Evolutionary conservation across 2,113 vertebrate genomes (phyloP), one percentile per base, ranked within the genome.

Genomic region (Gallinago jamesoni): DNA sequence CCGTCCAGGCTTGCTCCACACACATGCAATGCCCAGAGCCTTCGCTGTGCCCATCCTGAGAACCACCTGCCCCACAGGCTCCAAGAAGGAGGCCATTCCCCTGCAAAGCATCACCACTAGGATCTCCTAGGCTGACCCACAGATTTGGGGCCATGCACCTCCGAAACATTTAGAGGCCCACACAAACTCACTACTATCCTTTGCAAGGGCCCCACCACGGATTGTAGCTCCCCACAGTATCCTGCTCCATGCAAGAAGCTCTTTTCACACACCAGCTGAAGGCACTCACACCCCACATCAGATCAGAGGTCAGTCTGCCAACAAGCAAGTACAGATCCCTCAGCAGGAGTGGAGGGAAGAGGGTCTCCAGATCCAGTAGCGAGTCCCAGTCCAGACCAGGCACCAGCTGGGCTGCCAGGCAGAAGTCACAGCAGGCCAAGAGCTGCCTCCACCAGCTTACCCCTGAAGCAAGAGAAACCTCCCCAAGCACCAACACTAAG

Each of bases 151-250:
- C 53, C 12, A 68, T 3, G 13, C 21, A 66, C 11, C 31, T 59
- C 52, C 11, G 45, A 52, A 59, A 57, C 12, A 45, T 20, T 27
- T 52, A 28, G 47, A 60, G 53, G 62, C 24, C 28, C 63, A 53
- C 33, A 53, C 1, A 1, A 74, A 59, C 45, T 45, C 47, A 30
- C 19, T 22, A 69, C 4, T 13, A 62, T 3, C 39, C n/a, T 68
- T 62, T 1, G 0, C 4, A 0, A 75, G 12, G 28, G 55, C 19
- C 23, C 8, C 28, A 47, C 55, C 1, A 0, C 3, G 14, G 48
- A 39, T 5, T 39, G 39, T 23, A 56, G 28, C 39, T 47, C 39
- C n/a, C 56, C 27, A 16, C n/a, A 20, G 39, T 12, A n/a, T 30
- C 13, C 41, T 56, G 24, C 19, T 20, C 24, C 1, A 0, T 33